phyloP scores from a whole-genome alignment of 1,140 invertebrate genomes.

The Cheumatopsyche charites region DNA sequence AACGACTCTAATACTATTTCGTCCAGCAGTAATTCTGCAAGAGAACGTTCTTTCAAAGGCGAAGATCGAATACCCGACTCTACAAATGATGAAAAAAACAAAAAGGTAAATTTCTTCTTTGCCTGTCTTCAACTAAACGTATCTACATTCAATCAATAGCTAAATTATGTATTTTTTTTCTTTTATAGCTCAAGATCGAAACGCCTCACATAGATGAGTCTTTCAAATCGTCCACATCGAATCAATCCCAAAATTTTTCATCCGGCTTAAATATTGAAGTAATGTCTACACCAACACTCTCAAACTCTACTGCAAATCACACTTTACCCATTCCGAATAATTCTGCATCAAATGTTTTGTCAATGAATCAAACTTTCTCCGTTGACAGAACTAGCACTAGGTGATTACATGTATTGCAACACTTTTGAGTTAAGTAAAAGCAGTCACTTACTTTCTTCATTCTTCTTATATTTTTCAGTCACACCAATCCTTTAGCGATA shows the following conservation, averaged over 20 bases:
- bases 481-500: background rate
- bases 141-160: background rate
- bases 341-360: background rate
- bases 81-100: conserved; percentile 33
- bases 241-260: background rate
- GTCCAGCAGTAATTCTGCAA: background rate
- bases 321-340: background rate
- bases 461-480: background rate
- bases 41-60: background rate
- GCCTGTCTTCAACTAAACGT: background rate
- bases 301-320: background rate
- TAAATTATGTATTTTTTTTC: background rate
- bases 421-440: background rate
- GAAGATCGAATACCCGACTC: conserved; percentile 23
- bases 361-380: conserved; percentile 11
- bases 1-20: conserved; percentile 4
- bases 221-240: background rate
- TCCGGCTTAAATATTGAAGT: conserved; percentile 38
- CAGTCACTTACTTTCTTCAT: background rate
- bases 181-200: conserved; percentile 12
- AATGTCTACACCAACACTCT: conserved; percentile 13
- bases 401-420: background rate
- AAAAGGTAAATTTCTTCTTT: conserved; percentile 12
- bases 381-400: conserved; percentile 1
- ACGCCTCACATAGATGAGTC: background rate